Percentiles rank a stretch among this genome's conserved stretches.
Conservation (phyloP, 2,888 invertebrate genomes). For the Hesperia comma region DNA sequence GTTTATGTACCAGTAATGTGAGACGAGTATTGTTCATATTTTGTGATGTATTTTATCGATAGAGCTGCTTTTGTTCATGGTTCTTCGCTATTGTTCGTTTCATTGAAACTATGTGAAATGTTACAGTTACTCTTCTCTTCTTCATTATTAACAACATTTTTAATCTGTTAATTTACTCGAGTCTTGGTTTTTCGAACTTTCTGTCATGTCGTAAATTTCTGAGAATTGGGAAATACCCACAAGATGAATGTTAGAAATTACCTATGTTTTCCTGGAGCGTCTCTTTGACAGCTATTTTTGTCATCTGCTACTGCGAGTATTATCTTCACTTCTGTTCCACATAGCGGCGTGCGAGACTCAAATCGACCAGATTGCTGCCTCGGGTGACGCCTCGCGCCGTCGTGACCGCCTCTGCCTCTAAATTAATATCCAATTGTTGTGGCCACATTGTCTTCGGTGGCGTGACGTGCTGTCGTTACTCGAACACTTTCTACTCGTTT, state of each 20-base stretch:
- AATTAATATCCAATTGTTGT: conserved; percentile 72
- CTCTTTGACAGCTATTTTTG: not conserved
- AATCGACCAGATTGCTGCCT: conserved; percentile 66
- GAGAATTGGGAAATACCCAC: too few species aligned
- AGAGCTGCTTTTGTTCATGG: not conserved
- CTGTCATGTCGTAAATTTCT: too few species aligned
- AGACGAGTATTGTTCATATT: conserved; percentile 22
- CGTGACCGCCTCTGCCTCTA: conserved; percentile 73
- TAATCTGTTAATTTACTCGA: too few species aligned
- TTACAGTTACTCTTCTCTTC: too few species aligned
- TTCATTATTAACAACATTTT: too few species aligned
- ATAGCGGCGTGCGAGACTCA: conserved; percentile 46
- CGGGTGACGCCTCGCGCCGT: conserved; percentile 59
- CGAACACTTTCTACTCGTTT: conserved; percentile 65
- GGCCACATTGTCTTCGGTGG: conserved; percentile 58
- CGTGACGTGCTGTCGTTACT: conserved; percentile 70
- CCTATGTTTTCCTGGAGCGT: not conserved
- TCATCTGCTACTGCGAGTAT: not conserved
- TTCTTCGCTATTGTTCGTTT: not conserved
- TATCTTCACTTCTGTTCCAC: conserved; percentile 49
- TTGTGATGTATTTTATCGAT: conserved; percentile 20
- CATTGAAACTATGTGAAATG: not conserved
- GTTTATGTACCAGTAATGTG: conserved; percentile 74
- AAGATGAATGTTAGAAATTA: not conserved
- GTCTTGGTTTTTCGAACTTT: too few species aligned